A percentile compares a stretch with the other conserved stretches of the same genome.
Conservation (phyloP, 1,140 invertebrate genomes). For the Pseudomyrmex gracilis region DNA sequence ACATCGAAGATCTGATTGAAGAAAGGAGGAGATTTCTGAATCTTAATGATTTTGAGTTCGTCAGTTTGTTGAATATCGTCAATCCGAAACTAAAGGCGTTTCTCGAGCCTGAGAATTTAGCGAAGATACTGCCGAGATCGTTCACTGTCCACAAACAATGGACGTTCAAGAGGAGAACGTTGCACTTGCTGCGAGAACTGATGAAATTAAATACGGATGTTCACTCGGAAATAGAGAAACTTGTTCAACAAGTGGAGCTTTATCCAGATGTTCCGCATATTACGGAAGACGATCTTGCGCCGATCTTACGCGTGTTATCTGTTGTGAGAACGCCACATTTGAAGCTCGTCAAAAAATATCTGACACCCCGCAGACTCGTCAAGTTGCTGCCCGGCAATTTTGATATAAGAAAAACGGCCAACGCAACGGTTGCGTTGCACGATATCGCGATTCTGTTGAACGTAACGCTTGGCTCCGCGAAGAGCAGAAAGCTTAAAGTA, state of each 20-base stretch:
- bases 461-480: constrained; percentile 26
- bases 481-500: neutral
- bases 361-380: constrained; percentile 15
- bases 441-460: constrained; percentile 23
- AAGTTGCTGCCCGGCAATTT: constrained; percentile 51
- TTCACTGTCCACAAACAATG: constrained; percentile 18
- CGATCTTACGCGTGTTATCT: constrained; percentile 26
- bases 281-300: constrained; percentile 22
- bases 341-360: constrained; percentile 28
- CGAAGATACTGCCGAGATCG: constrained; percentile 14
- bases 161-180: constrained; percentile 50
- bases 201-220: neutral
- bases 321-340: neutral
- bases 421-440: neutral
- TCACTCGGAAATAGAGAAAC: constrained; percentile 24
- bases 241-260: constrained; percentile 23
- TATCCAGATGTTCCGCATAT: constrained; percentile 46
- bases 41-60: constrained; percentile 33
- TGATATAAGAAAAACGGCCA: neutral
- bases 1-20: neutral
- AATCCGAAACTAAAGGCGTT: neutral
- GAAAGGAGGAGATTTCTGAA: too few relatives aligned
- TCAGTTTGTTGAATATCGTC: constrained; percentile 11
- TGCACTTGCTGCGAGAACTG: constrained; percentile 36
- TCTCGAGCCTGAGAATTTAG: constrained; percentile 20